A percentile compares a stretch with the other conserved stretches of the same genome.
These are phyloP conservation scores for Eulemur mongoz DNA, from an alignment of 2,797 vertebrate species.

Conservation along the genomic window DNA sequence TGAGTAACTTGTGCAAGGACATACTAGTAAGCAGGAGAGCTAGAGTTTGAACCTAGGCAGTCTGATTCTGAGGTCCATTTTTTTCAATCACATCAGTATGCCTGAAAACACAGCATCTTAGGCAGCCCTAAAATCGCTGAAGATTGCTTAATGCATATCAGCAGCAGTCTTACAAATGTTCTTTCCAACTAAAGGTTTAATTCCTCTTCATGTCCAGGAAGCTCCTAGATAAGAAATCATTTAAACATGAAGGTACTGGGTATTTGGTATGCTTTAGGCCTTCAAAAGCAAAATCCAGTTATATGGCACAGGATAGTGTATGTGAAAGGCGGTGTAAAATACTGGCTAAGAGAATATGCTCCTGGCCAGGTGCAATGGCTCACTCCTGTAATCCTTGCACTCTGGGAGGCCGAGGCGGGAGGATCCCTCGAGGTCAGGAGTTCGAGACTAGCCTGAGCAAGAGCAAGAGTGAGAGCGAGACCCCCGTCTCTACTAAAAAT, in stretches of 20 bases:
- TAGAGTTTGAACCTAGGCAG: neutral
- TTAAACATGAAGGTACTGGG: neutral
- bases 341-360: neutral
- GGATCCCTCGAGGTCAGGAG: fast-evolving
- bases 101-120: neutral
- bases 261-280: neutral
- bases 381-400: no score
- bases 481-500: no score
- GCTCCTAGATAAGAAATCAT: neutral
- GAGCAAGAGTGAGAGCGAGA: no score
- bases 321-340: neutral
- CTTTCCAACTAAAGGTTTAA: neutral
- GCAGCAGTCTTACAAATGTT: neutral
- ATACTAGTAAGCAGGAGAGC: neutral
- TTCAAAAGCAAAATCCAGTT: neutral
- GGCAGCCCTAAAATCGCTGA: neutral
- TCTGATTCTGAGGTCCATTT: neutral
- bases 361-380: no score
- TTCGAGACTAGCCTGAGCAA: no score
- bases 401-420: no score
- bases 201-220: neutral
- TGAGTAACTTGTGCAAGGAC: neutral
- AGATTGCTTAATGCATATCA: neutral
- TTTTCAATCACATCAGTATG: neutral
- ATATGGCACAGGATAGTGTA: neutral